Base-by-base conservation (phyloP, 2,888 invertebrate genomes). In the Apeira syringaria region DNA sequence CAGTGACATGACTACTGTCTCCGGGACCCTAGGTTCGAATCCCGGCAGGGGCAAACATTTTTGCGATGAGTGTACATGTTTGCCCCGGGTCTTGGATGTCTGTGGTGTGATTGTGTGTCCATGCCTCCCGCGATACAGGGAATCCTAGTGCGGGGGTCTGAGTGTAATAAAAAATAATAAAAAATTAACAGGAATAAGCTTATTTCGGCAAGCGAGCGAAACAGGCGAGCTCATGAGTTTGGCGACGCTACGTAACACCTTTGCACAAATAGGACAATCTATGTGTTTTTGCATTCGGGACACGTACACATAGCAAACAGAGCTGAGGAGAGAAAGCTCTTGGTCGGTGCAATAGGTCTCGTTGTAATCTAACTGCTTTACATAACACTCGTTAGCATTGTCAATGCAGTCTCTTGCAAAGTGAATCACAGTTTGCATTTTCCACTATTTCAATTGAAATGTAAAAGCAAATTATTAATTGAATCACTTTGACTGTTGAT, bases 231-330 rank as follows among this genome's bases (percentile, higher is more conserved):
- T 20, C 20, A 5, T 39, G 52, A 37, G 27, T 27, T 42, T 47
- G 47, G 47, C 49, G 24, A 39, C 41, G 45, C 45, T 46, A 53
- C 37, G 39, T 50, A 47, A 50, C 50, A 57, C 57, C 54, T 54
- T 54, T 54, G 54, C 50, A 53, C 47, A 53, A 57, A 54, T 51
- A 52, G 57, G 46, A 51, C 52, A 57, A 53, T 57, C 54, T 47
- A 47, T 55, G 57, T 43, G 50, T 57, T 57, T 59, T 57, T 54
- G 53, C 53, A 57, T 53, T 57, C 59, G 12, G 44, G 37, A 47
- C 59, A 59, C 59, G 57, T 59, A 57, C 47, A 38, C 39, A 44
- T 35, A 33, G 53, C 57, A 59, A 57, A 59, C 59, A 55, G 51
- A 42, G 53, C 47, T 47, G 50, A 50, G 44, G 50, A 49, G 50